Base-by-base conservation (phyloP, 2,113 vertebrate species). In the Daphoenositta chrysoptera region DNA sequence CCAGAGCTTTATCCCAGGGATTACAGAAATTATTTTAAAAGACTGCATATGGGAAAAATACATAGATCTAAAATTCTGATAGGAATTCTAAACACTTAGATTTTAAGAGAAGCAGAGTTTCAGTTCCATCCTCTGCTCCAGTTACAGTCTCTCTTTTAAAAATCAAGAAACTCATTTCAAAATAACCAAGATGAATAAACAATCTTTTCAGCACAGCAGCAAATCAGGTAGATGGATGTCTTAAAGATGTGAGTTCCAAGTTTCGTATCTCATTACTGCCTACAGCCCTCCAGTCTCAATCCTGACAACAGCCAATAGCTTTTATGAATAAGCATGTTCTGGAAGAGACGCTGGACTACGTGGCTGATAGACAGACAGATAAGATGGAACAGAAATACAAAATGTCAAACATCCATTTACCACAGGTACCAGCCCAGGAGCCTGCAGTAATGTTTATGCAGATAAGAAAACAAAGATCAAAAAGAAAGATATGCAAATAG, bases 1-100 rank as follows among this genome's bases (percentile, higher is more conserved):
- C 23, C 39, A 81, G 17, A 83, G 63, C 58, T 77, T 93, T 92
- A 86, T 65, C 42, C 30, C n/a, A 83, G 20, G 50, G 72, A 90
- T 70, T 89, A 73, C 30, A 89, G 64, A 92, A 91, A 89, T 68
- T 78, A 89, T 87, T 93, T 91, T 84, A 54, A 78, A 90, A 83
- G 56, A 66, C 20, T 51, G 21, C 4, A 48, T 81, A 70, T 10
- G 5, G n/a, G 40, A 45, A 94, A 90, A 86, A 94, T 6, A 47
- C 28, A 53, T 26, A 82, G 39, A 65, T 40, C 54, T 60, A 14
- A 87, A 61, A 21, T 75, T 78, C 83, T 81, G 60, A 65, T 33
- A 90, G 23, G 23, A 81, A 63, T 81, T 87, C 66, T 65, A 83
- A 81, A 75, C 53, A 40, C 75, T 56, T 45, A 4, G 2, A 83